Evolutionary conservation across 2,888 invertebrate genomes (phyloP), one percentile per base, ranked within the genome.

Genomic region (Autographa pulchrina): DNA sequence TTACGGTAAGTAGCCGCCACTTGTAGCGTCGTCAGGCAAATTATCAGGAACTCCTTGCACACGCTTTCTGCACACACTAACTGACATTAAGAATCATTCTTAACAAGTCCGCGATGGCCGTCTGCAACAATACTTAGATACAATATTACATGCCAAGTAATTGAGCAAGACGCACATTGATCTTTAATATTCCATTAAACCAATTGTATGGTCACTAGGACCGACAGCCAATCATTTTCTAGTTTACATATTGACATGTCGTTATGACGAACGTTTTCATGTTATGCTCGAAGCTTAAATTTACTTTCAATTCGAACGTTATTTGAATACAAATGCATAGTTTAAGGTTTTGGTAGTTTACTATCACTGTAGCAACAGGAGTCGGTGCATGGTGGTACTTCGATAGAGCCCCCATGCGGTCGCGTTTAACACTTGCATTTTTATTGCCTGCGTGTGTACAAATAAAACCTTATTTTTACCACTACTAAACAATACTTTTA

Each of bases 21-120:
- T 76, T 88, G 88, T 88, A 86, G 89, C 87, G 89, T 89, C 91
- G 90, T 87, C 88, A 78, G 75, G 91, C 91, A 92, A 93, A 93
- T 94, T 94, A 93, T 92, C 91, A 92, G 88, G 86, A 89, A 89
- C 93, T 89, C 91, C 92, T 11, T 84, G 89, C 91, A 88, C 91
- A 95, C 95, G 95, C 95, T 95, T 95, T 95, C 95, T 95, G 95
- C 91, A 92, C 95, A 93, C 93, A 84, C 87, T 93, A 94, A 90
- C 88, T 82, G 80, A 86, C 82, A 75, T 88, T 92, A 92, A 94
- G 90, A 92, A 92, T 91, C 85, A 90, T 93, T 94, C 91, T 94
- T 92, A 90, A 87, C 86, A 81, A 88, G 86, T 82, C 78, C 87
- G 85, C 87, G 85, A 89, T 88, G 85, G 86, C 84, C 85, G 84